Percentiles rank a stretch among this genome's conserved stretches.
phyloP scores from a whole-genome alignment of 2,797 vertebrate genomes.

The Mycteria americana region DNA sequence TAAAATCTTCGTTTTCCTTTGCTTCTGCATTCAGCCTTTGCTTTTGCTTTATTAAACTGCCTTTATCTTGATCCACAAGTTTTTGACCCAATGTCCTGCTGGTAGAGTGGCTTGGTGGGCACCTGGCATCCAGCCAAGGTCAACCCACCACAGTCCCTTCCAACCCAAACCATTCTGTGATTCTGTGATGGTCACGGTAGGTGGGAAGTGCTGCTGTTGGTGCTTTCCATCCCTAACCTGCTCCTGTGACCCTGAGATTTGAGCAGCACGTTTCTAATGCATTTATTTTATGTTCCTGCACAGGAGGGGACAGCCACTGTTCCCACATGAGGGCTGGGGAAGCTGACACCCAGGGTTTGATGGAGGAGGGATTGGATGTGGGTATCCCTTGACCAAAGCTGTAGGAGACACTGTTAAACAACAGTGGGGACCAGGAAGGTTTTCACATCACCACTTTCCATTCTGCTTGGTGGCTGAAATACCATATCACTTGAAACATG shows the following conservation, averaged over 20 bases:
- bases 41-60: not conserved
- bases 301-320: not conserved
- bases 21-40: too few relatives aligned
- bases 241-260: not conserved
- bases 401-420: not conserved
- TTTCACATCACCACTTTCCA: not conserved
- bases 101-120: not conserved
- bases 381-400: not conserved
- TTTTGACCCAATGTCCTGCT: not conserved
- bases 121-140: not conserved
- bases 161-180: not conserved
- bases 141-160: not conserved
- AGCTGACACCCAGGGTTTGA: not conserved
- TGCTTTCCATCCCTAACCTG: not conserved
- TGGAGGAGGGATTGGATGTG: rapidly evolving
- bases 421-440: not conserved
- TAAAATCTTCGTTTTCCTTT: too few relatives aligned
- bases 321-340: not conserved
- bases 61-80: not conserved
- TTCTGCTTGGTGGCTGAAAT: not conserved
- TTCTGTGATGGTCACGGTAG: not conserved
- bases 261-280: not conserved
- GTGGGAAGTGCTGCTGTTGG: not conserved
- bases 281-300: not conserved
- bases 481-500: rapidly evolving